phyloP scores from a whole-genome alignment of 2,113 vertebrate genomes.

The Gymnorhina tibicen region DNA sequence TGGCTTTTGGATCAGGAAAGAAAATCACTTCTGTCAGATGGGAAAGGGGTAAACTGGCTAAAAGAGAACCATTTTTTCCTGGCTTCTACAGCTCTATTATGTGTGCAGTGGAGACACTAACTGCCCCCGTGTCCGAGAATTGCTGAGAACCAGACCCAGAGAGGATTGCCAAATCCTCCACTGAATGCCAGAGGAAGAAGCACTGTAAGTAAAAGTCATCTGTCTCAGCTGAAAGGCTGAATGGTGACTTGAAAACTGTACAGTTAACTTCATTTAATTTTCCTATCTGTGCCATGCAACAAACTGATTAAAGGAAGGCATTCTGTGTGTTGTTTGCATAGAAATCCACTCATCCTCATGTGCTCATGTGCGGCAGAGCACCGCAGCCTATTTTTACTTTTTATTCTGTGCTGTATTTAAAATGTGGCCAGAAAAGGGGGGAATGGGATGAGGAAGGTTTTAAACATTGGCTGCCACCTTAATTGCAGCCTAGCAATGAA shows the following conservation, averaged over 20 bases:
- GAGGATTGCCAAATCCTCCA: conserved; percentile 4
- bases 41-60: neutral
- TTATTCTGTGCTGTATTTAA: neutral
- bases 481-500: neutral
- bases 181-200: conserved; percentile 42
- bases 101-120: neutral
- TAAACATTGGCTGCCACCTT: conserved; percentile 4
- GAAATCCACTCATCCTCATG: neutral
- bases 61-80: neutral
- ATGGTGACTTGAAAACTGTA: neutral
- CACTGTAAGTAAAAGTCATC: conserved; percentile 11
- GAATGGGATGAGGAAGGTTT: neutral
- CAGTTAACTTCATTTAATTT: neutral
- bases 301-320: neutral
- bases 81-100: neutral
- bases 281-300: neutral
- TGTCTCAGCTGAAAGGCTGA: conserved; percentile 13
- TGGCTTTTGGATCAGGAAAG: neutral
- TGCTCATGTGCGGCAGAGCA: neutral
- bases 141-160: conserved; percentile 40
- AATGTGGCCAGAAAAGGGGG: neutral
- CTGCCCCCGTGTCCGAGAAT: neutral
- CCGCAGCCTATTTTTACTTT: neutral
- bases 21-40: neutral
- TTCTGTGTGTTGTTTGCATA: neutral